Percentiles rank a stretch among this genome's conserved stretches.
Evolutionary conservation across 1,140 invertebrate species (phyloP).

Genomic region (Penaeus chinensis): DNA sequence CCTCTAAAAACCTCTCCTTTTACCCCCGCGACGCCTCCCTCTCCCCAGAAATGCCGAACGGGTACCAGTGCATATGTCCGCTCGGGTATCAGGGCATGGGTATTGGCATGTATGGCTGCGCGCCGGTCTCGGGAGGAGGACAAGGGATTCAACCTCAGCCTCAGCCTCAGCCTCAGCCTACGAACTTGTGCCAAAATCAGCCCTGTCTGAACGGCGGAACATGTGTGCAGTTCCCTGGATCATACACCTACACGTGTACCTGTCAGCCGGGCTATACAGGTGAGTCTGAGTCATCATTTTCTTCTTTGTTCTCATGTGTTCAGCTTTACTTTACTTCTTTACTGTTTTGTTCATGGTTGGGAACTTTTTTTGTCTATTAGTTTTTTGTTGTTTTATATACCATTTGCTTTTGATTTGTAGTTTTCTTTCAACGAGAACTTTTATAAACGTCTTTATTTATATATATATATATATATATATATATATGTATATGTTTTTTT

Average conservation of each 20-base stretch:
- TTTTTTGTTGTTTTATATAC: too few relatives aligned
- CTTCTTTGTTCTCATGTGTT: too few relatives aligned
- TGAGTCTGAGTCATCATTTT: conserved; percentile 60
- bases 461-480: too few relatives aligned
- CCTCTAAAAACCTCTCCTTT: too few relatives aligned
- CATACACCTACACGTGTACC: conserved; percentile 49
- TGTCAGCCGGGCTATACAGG: conserved; percentile 73
- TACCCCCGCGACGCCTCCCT: conserved; percentile 25
- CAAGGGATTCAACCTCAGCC: conserved; percentile 57
- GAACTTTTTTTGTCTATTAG: too few relatives aligned
- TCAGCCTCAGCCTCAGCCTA: conserved; percentile 58
- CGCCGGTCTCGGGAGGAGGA: conserved; percentile 21
- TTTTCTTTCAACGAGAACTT: too few relatives aligned
- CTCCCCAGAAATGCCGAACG: conserved; percentile 70
- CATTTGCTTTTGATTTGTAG: too few relatives aligned
- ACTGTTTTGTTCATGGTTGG: not conserved
- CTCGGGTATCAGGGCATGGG: conserved; percentile 83
- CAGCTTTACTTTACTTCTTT: too few relatives aligned
- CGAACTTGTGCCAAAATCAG: conserved; percentile 73
- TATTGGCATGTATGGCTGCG: conserved; percentile 83
- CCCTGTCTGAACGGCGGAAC: conserved; percentile 77
- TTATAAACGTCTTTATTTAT: too few relatives aligned
- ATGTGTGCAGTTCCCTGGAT: conserved; percentile 73
- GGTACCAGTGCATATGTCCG: conserved; percentile 82
- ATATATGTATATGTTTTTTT: too few relatives aligned